Conservation (phyloP, 2,888 invertebrate species). For the Metellina segmentata region DNA sequence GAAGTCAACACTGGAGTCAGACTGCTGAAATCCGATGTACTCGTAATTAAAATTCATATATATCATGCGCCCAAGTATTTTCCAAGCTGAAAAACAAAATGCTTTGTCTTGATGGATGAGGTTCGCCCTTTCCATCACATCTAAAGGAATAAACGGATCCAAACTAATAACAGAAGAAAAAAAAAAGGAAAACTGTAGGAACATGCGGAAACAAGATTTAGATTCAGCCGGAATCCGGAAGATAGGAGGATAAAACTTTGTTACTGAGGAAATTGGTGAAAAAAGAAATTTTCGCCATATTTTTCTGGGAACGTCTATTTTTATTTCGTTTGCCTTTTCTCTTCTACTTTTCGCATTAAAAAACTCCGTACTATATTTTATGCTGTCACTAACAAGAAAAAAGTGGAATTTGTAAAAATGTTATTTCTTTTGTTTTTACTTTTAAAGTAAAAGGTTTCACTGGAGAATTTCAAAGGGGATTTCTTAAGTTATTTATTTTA, state of each 20-base stretch:
- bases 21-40: background rate
- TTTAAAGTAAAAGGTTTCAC: background rate
- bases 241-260: constrained; percentile 43
- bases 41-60: background rate
- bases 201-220: constrained; percentile 48
- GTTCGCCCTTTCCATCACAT: background rate
- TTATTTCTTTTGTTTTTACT: background rate
- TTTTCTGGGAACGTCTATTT: background rate
- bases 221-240: constrained; percentile 48
- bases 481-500: background rate
- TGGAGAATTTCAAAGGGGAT: background rate
- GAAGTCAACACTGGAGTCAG: too few species aligned
- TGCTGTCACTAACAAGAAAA: background rate
- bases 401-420: background rate
- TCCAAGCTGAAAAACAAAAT: background rate
- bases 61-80: background rate
- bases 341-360: background rate
- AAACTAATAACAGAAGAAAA: constrained; percentile 8
- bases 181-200: background rate
- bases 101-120: background rate
- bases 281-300: constrained; percentile 19
- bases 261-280: constrained; percentile 33
- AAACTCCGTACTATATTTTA: background rate
- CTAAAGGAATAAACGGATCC: constrained; percentile 31
- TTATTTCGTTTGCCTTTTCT: background rate